Base-by-base conservation (phyloP, 92 coral and sea anemone genomes). In the Scolanthus callimorphus region DNA sequence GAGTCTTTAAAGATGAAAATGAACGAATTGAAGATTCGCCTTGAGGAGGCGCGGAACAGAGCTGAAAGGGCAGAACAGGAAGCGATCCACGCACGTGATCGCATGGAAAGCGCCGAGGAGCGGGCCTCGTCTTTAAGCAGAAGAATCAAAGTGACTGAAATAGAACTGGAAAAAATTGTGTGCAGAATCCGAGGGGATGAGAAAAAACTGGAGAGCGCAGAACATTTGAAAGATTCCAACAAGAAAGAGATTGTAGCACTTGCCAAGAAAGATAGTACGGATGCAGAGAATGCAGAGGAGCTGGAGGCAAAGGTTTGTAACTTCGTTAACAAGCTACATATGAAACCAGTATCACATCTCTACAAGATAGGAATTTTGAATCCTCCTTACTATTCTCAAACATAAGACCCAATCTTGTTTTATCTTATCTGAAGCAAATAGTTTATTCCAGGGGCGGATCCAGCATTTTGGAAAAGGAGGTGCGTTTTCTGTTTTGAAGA, bases 51-150 rank as follows among this genome's bases (percentile, higher is more conserved):
- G 23, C 39, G 55, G 12, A n/a, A 20, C 22, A 55, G 47, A 10
- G 65, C 48, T 2, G 75, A 68, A 57, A 6, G 20, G 13, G 55
- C 55, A 15, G 63, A 58, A 12, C 3, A 27, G 6, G 29, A 46
- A 21, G 28, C 54, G 17, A 2, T 19, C 13, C 13, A 26, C 11
- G 63, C 56, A 15, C 45, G 46, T 28, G 64, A 44, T 20, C 37
- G 75, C 20, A 31, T 45, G 44, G 75, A 57, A 29, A 57, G 26
- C 8, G 75, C 75, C 3, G 75, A 68, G 25, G 65, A 68, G n/a
- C 25, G 31, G 2, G 55, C 56, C 0, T 30, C 6, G 1, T 27
- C 75, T 20, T 20, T 68, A 31, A 27, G 17, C 39, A 41, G 57
- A 11, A 20, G 53, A 0, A 55, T 68, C 24, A 45, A 24, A 43